These are phyloP conservation scores for Formica aserva DNA, from an alignment of 2,888 invertebrate genomes.

Conservation along the genomic window DNA sequence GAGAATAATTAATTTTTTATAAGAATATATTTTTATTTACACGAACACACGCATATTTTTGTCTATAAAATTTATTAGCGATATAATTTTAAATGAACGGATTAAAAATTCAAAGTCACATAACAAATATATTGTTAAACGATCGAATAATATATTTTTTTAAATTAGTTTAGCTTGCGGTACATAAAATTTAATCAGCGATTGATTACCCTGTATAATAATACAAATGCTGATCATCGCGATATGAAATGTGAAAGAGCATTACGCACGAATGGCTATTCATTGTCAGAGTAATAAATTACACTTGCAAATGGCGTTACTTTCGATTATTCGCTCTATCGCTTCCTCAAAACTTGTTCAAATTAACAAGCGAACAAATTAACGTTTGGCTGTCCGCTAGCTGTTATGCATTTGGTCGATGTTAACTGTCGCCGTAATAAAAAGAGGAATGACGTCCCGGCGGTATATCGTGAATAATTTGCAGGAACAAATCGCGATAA, in stretches of 20 bases:
- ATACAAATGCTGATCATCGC: conserved; percentile 32
- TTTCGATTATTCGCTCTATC: conserved; percentile 50
- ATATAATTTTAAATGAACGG: not conserved
- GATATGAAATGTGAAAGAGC: conserved; percentile 48
- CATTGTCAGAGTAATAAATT: conserved; percentile 50
- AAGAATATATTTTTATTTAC: not conserved
- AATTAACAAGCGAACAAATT: conserved; percentile 52
- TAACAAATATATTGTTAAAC: not conserved
- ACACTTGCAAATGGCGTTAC: conserved; percentile 54
- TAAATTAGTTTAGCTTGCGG: conserved; percentile 22
- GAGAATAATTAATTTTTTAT: not conserved
- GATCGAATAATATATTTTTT: conserved; percentile 27
- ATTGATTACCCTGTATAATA: conserved; percentile 21
- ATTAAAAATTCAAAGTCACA: not conserved
- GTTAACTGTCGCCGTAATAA: conserved; percentile 24
- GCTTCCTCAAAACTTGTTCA: conserved; percentile 48
- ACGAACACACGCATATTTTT: not conserved
- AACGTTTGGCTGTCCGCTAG: conserved; percentile 12
- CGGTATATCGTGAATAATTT: conserved; percentile 33
- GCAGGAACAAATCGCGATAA: conserved; percentile 40
- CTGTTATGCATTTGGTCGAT: conserved; percentile 16
- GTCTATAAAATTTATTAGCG: not conserved
- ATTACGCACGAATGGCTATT: conserved; percentile 36
- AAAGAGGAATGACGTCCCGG: conserved; percentile 11
- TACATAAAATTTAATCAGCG: conserved; percentile 45